Base-by-base conservation (phyloP, 2,113 vertebrate genomes). In the Solea senegalensis region DNA sequence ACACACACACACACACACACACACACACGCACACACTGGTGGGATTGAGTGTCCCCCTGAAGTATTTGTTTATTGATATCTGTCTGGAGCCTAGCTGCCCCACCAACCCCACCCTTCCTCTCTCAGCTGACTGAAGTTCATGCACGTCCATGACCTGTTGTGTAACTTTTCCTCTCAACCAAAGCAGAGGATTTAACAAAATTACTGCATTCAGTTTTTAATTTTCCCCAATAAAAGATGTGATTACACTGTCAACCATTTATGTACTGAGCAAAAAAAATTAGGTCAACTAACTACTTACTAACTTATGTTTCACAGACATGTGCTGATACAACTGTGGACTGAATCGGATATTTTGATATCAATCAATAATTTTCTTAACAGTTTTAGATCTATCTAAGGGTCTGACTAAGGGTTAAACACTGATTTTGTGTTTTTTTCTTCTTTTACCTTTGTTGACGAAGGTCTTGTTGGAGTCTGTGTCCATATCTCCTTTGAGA, bases 121-220 rank as follows among this genome's bases (percentile, higher is more conserved):
- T 69, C 51, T 62, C 63, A 73, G 55, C 65, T 67, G 68, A 65
- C 26, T 28, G 43, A 9, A 41, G 44, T 54, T 48, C 65, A 76
- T 6, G 5, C 34, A 34, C 1, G 34, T 34, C 34, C 34, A 34
- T 16, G 57, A 40, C 59, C 57, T 67, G 64, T 87, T 83, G 78
- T 70, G 66, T 69, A 87, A 89, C 62, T 44, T 15, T 48, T 60
- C n/a, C 64, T 15, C 44, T 75, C 26, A 53, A 55, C 40, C 7
- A 51, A 72, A 61, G 34, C 41, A 21, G 34, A 14, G 9, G 41
- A 69, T 27, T 12, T 28, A 44, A 45, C n/a, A 13, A 49, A 8
- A 59, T 41, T 28, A 62, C 43, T 71, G 12, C 21, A 8, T 16
- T 2, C 0, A 0, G 1, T 55, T 26, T 39, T 16, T 3, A 3